Evolutionary conservation across 2,113 vertebrate species (phyloP), one percentile per base, ranked within the genome.

Genomic region (Takifugu flavidus): DNA sequence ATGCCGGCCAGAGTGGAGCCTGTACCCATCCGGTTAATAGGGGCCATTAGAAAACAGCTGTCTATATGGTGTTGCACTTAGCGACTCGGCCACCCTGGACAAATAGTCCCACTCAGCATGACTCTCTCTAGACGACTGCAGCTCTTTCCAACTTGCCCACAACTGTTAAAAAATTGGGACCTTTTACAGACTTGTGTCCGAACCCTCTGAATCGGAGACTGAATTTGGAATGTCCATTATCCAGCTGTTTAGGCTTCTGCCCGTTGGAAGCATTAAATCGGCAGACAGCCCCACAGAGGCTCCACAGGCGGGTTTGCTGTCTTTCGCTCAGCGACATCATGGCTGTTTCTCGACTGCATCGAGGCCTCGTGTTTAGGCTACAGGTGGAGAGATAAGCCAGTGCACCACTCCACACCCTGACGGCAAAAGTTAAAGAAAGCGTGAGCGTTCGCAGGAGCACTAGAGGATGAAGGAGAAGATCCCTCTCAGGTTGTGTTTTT

Each of bases 11-110:
- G 63, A 79, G 64, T 70, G 72, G 67, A 67, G 71, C 65, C 54
- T 49, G 65, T 75, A 69, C 68, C 65, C 60, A 71, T 73, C 83
- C 53, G 62, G 58, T 74, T 88, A 80, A 84, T 83, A 79, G 80
- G 67, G 62, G 59, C 65, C 78, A 75, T 83, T 86, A 82, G 79
- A 82, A 79, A 87, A 85, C 78, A 75, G 75, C 56, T 20, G 78
- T 74, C 65, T 62, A 61, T 70, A 77, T 6, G 55, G 53, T 54
- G 65, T 51, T 69, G 65, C 8, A 25, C 65, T 76, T 74, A 82
- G 81, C 79, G 70, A 61, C 65, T 66, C 73, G 64, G 77, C 66
- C 74, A 60, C 7, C 51, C 65, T 70, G 62, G 59, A 66, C 83
- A 71, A 56, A 80, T 39, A 39, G 57, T 78, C 56, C 67, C 75